Conservation (phyloP, 1,140 invertebrate genomes). For the Meteorus sp. region DNA sequence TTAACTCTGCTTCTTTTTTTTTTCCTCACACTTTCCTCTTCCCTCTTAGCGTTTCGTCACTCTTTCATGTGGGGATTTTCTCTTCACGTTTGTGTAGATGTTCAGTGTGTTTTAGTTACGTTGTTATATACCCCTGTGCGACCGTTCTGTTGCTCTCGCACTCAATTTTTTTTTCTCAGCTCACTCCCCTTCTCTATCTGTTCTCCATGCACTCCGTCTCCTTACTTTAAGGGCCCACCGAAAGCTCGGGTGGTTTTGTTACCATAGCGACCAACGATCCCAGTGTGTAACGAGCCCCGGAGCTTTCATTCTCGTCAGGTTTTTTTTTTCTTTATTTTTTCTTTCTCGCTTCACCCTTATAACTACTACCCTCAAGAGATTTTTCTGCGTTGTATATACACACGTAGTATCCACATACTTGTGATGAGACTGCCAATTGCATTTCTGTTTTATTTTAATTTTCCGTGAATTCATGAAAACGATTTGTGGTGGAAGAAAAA, state of each 20-base stretch:
- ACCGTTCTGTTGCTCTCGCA: too few species aligned
- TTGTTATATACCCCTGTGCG: too few species aligned
- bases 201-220: not conserved
- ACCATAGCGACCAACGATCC: constrained; percentile 15
- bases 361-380: not conserved
- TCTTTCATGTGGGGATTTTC: too few species aligned
- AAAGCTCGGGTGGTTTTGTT: not conserved
- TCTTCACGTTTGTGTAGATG: too few species aligned
- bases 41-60: not conserved
- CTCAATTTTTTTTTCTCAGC: not conserved
- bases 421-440: too few species aligned
- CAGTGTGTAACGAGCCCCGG: constrained; percentile 6
- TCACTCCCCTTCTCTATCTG: not conserved
- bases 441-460: too few species aligned
- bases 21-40: not conserved
- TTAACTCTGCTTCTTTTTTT: not conserved
- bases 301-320: not conserved
- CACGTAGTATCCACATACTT: too few species aligned
- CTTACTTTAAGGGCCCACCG: constrained; percentile 15
- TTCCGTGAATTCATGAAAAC: too few species aligned
- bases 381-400: not conserved
- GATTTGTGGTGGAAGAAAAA: too few species aligned
- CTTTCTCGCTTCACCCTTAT: too few species aligned
- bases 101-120: too few species aligned
- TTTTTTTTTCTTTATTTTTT: constrained; percentile 8